A percentile compares a stretch with the other conserved stretches of the same genome.
Conservation (phyloP, 2,888 invertebrate species). For the Himalopsyche anomala region DNA sequence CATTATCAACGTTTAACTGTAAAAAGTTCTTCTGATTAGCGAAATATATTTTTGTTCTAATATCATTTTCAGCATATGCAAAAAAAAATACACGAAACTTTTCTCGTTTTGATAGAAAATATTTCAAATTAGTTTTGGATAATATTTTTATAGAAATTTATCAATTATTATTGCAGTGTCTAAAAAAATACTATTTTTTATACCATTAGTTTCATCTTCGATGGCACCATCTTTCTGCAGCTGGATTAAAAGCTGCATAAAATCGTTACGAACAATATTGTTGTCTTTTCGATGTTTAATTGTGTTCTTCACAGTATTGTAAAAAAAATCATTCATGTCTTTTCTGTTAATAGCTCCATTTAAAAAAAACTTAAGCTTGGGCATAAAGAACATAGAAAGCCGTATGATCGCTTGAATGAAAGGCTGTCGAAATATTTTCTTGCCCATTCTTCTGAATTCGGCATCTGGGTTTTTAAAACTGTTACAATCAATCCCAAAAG, state of each 20-base stretch:
- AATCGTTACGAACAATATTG: constrained; percentile 75
- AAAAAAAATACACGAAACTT: too few species aligned
- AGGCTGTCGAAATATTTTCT: constrained; percentile 66
- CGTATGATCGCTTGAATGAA: not conserved
- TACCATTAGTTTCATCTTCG: constrained; percentile 66
- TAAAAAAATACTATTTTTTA: too few species aligned
- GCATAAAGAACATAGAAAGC: constrained; percentile 47
- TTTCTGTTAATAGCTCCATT: constrained; percentile 68
- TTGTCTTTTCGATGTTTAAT: constrained; percentile 73
- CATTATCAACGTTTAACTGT: too few species aligned
- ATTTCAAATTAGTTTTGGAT: too few species aligned
- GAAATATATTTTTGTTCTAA: too few species aligned
- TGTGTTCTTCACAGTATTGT: constrained; percentile 72
- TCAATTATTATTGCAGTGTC: too few species aligned
- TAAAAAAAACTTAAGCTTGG: constrained; percentile 63
- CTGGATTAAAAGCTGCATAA: constrained; percentile 77
- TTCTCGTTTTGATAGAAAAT: too few species aligned
- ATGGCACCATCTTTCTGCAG: constrained; percentile 72
- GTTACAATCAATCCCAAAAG: constrained; percentile 69
- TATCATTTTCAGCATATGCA: too few species aligned
- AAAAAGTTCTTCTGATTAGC: too few species aligned
- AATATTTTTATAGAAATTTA: too few species aligned
- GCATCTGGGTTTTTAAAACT: constrained; percentile 67
- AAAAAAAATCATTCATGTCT: constrained; percentile 73
- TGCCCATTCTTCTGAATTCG: constrained; percentile 66